Evolutionary conservation across 2,797 vertebrate species (phyloP), one percentile per base, ranked within the genome.

Genomic region (Lophius americanus): DNA sequence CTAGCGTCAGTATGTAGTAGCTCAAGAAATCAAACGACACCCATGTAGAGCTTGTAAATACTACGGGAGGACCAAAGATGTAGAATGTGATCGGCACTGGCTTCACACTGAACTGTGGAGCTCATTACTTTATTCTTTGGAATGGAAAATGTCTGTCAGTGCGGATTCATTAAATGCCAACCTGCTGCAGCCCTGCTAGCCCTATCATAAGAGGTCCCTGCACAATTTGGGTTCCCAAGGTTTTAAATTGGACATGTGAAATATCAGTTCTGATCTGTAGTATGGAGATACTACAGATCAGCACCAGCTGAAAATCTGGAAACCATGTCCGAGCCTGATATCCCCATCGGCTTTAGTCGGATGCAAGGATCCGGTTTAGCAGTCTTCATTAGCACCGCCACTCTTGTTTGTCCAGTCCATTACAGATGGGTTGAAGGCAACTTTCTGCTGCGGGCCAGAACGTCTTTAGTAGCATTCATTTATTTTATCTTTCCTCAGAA

Each of bases 81-180:
- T 64, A 44, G 36, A 35, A 80, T 56, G 61, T 64, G 14, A 49
- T 59, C 9, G 14, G 55, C 42, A 68, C 60, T 9, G 36, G 68
- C 61, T 76, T 63, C 76, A 59, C 54, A 6, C 7, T 3, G 78
- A 75, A 69, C 85, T 77, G 79, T 76, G 89, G 90, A 91, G 85
- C 91, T 92, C 89, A 90, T 92, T 92, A 91, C 78, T 61, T 76
- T 61, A 75, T 73, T 81, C 85, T 91, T 69, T 86, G 86, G 89
- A 75, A 82, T 80, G 85, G 88, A 90, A 90, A 90, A 91, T 88
- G 75, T 86, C 80, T 82, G 88, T 85, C 87, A 78, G 81, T 65
- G 39, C 81, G 83, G 83, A 90, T 90, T 91, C 85, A 85, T 89
- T 90, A 88, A 83, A 75, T 88, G 64, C 82, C 80, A 75, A 78